Evolutionary conservation across 2,113 vertebrate genomes (phyloP), one percentile per base, ranked within the genome.

Genomic region (Azemiops feae): DNA sequence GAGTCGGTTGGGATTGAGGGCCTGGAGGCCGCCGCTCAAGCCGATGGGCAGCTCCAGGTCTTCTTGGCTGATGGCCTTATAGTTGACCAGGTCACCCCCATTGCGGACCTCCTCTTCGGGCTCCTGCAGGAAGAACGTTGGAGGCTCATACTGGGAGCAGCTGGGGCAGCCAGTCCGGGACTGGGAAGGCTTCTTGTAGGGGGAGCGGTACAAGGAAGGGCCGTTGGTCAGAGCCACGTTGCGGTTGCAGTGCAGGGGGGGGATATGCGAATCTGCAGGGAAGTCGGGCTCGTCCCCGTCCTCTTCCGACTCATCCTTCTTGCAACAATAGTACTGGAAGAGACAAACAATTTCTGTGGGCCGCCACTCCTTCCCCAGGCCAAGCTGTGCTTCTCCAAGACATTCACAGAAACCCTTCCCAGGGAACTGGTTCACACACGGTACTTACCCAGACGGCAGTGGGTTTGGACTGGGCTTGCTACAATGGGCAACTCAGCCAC

Each of bases 251-350:
- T 98, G 99, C 54, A 98, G 98, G 0, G 99, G 98, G 0, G 99
- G 99, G 94, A 99, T 97, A 96, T 98, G 98, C 0, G 99, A 97
- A 27, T 98, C 99, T 54, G 98, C 98, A 0, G 98, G 99, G 69
- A 99, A 99, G 98, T 99, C 99, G 0, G 99, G 99, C 98, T 99
- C 99, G 97, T 99, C 99, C 97, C 99, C 99, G 92, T 99, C 99
- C 97, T 99, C 99, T 98, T 99, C 99, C 0, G 98, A 98, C 93
- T 99, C 99, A 95, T 99, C 99, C 96, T 99, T 99, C 97, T 98
- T 98, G 98, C 99, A 99, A 97, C 99, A 99, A 96, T 99, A 99
- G 96, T 99, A 99, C 99, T 99, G 96, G 1, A 47, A 95, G 88
- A 0, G 22, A 50, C 2, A 34, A 64, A 39, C 18, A 58, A 47